Conservation (phyloP, 1,140 invertebrate genomes). For the Idris sp. region DNA sequence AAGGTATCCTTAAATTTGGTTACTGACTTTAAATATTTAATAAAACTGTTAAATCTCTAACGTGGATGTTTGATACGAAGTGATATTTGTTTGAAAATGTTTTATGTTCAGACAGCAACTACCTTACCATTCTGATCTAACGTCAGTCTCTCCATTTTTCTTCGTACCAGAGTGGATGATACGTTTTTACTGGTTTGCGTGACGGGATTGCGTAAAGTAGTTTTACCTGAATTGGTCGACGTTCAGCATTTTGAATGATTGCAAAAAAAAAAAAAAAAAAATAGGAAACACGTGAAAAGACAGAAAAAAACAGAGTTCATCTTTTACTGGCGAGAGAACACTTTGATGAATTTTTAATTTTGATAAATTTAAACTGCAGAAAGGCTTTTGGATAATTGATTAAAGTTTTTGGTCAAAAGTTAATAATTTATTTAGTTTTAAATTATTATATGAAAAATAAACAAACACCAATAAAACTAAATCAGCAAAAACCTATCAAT, state of each 20-base stretch:
- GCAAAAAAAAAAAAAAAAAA: conserved; percentile 39
- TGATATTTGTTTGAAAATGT: conserved; percentile 4
- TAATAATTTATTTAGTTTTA: no score
- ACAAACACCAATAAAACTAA: no score
- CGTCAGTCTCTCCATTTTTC: conserved; percentile 34
- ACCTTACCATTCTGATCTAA: conserved; percentile 19
- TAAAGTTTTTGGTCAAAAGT: no score
- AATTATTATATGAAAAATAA: no score
- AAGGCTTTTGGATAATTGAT: conserved; percentile 21
- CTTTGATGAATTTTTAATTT: conserved; percentile 63
- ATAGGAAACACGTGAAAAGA: no score
- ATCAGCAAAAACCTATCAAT: no score
- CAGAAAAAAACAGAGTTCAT: conserved; percentile 31
- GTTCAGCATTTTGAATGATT: conserved; percentile 51
- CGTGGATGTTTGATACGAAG: neutral
- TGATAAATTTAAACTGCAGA: conserved; percentile 48
- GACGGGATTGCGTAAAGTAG: conserved; percentile 51
- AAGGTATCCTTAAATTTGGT: no score
- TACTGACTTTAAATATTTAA: no score
- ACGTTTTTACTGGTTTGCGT: conserved; percentile 51
- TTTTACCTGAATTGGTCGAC: conserved; percentile 53
- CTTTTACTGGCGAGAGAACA: conserved; percentile 21
- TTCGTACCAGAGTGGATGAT: conserved; percentile 45
- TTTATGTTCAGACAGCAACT: conserved; percentile 28
- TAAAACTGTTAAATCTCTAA: no score